Evolutionary conservation across 1,140 invertebrate genomes (phyloP), one percentile per base, ranked within the genome.

Genomic region (Penaeus chinensis): DNA sequence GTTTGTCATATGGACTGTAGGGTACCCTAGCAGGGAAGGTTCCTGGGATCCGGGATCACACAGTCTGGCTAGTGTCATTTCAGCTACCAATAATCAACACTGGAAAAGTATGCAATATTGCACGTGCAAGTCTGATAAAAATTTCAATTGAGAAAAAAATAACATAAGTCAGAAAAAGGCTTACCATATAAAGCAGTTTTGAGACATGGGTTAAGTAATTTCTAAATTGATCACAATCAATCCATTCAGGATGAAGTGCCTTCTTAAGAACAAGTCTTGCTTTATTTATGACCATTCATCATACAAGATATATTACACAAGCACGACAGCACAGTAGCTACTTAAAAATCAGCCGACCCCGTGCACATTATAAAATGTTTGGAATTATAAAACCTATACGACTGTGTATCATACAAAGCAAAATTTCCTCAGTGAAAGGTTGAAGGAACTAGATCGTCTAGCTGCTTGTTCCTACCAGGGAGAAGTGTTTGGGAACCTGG

Each of bases 321-420:
- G 79, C 85, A 87, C 85, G 69, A 87, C 78, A 87, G 78, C 85
- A 87, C 85, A 87, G 47, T 81, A 87, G 85, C 85, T 87, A 81
- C 85, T 80, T 62, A 87, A 87, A 87, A 82, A 65, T 82, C 71
- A 74, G 78, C 54, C 47, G 42, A 81, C 85, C 85, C 85, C 79
- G 85, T 87, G 85, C 85, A 82, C 47, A 42, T 78, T 87, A 82
- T 71, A 87, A 87, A 87, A 87, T 62, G 69, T 71, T 81, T 87
- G 78, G n/a, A 87, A 74, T 85, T 78, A 84, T 82, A 87, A 87
- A 87, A 87, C 85, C 85, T 87, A 87, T 81, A 79, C 47, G 85
- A 82, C 37, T 81, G 85, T 87, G 85, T 87, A 87, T 87, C 66
- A 87, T 87, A 87, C 85, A 87, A 87, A 87, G 85, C 85, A 82